A percentile compares a stretch with the other conserved stretches of the same genome.
Evolutionary conservation across 2,113 vertebrate species (phyloP).

Genomic region (Sialia sialis): DNA sequence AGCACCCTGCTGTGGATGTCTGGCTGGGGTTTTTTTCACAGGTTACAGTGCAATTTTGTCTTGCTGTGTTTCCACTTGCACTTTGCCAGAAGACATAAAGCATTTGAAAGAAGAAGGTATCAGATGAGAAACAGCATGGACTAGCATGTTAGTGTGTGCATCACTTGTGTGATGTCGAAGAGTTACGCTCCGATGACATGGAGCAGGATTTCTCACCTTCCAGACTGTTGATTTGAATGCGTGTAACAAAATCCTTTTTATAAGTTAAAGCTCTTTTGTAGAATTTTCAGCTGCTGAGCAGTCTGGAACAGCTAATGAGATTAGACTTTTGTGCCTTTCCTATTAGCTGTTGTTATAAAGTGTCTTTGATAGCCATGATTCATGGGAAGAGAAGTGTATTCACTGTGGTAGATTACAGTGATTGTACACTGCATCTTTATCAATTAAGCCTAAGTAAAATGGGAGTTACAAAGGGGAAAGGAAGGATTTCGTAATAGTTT

Average conservation of each 20-base stretch:
- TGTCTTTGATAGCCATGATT: not conserved
- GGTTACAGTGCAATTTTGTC: not conserved
- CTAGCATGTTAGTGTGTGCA: not conserved
- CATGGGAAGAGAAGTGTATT: not conserved
- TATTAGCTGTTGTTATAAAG: not conserved
- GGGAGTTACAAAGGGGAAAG: not conserved
- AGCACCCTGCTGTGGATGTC: not conserved
- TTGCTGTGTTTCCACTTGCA: not conserved
- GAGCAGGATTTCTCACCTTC: not conserved
- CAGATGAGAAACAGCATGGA: not conserved
- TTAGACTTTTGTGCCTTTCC: not conserved
- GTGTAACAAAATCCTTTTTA: not conserved
- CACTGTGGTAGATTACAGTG: not conserved
- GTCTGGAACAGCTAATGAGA: not conserved
- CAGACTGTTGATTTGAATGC: not conserved
- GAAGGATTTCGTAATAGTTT: not conserved
- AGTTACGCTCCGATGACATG: not conserved
- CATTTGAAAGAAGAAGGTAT: not conserved
- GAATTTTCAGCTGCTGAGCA: not conserved
- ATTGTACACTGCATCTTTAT: not conserved
- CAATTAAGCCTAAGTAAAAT: not conserved
- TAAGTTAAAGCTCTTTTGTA: not conserved
- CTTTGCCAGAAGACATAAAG: not conserved
- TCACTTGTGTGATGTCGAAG: not conserved
- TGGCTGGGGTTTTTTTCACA: not conserved